Evolutionary conservation across 2,797 vertebrate genomes (phyloP).

Genomic region (Arremon aurantiirostris): DNA sequence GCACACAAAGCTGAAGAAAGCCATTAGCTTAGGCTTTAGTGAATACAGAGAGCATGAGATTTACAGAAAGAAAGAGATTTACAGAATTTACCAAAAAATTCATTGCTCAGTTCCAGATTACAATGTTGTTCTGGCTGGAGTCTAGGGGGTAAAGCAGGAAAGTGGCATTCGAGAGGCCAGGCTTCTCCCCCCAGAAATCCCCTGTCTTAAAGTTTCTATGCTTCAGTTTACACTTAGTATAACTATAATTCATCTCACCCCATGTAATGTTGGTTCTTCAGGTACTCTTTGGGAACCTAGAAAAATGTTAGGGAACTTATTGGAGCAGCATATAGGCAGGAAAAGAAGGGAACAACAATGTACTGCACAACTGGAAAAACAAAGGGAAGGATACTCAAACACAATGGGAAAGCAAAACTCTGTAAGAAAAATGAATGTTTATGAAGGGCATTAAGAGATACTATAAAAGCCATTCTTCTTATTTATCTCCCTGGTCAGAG

Average conservation of each 20-base stretch:
- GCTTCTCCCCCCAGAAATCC: not conserved
- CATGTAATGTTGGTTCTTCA: not conserved
- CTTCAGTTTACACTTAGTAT: not conserved
- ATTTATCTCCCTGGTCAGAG: not conserved
- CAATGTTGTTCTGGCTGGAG: not conserved
- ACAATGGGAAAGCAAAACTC: not conserved
- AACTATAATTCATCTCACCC: not conserved
- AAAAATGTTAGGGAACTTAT: not conserved
- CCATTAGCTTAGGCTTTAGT: slow-evolving; percentile 51
- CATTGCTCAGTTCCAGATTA: slow-evolving; percentile 43
- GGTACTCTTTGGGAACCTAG: not conserved
- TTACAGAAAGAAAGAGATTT: slow-evolving; percentile 49
- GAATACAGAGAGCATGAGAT: slow-evolving; percentile 43
- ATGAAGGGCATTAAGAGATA: not conserved
- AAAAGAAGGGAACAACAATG: not conserved
- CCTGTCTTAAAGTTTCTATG: not conserved
- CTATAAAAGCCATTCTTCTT: not conserved
- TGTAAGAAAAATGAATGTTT: not conserved
- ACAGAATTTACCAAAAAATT: slow-evolving; percentile 30
- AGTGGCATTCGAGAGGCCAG: not conserved
- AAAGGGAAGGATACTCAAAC: not conserved
- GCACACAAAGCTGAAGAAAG: slow-evolving; percentile 54
- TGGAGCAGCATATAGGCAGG: not conserved
- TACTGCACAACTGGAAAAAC: not conserved
- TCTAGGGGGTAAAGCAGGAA: slow-evolving; percentile 9